Conservation (phyloP, 1,140 invertebrate genomes). For the Orchesella cincta region DNA sequence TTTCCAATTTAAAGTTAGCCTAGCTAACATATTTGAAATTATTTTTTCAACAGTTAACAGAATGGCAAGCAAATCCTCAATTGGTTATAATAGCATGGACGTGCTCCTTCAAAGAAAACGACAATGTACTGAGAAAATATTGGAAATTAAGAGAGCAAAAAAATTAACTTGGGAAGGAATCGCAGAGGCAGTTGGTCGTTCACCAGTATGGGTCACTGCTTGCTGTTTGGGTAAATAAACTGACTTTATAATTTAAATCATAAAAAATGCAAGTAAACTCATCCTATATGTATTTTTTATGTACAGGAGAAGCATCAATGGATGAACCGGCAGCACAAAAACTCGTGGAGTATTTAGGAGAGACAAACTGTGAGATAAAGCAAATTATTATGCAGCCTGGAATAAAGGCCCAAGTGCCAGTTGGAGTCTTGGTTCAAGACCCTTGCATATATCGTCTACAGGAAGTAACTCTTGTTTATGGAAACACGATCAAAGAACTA, state of each 20-base stretch:
- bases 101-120: background rate
- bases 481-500: conserved; percentile 54
- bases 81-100: background rate
- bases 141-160: conserved; percentile 37
- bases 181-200: conserved; percentile 48
- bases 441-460: conserved; percentile 54
- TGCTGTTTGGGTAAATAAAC: conserved; percentile 53
- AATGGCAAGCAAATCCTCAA: background rate
- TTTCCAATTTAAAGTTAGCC: too few relatives aligned
- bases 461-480: conserved; percentile 54
- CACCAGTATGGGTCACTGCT: conserved; percentile 53
- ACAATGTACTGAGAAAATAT: background rate
- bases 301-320: conserved; percentile 32
- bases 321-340: conserved; percentile 39
- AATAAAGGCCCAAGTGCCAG: conserved; percentile 44
- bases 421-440: conserved; percentile 48
- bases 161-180: conserved; percentile 53
- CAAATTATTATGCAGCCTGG: conserved; percentile 44
- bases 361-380: conserved; percentile 34
- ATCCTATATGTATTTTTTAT: too few relatives aligned
- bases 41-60: too few relatives aligned
- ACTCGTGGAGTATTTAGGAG: conserved; percentile 37
- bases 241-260: background rate
- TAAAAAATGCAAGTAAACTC: too few relatives aligned
- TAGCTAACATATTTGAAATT: too few relatives aligned